Base-by-base conservation (phyloP, 2,888 invertebrate species). In the Rosalia funebris region DNA sequence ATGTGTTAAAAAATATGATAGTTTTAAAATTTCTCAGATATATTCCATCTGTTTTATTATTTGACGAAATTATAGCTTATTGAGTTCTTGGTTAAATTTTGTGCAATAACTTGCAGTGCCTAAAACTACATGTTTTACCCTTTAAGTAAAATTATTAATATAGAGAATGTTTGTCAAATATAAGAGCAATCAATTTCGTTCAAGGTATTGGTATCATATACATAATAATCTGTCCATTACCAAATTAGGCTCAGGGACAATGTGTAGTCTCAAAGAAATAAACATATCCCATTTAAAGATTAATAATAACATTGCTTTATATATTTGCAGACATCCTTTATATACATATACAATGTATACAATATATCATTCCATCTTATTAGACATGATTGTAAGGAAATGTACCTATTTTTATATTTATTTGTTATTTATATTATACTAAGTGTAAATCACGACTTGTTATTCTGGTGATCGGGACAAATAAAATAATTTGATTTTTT, bases 381-480 rank as follows among this genome's bases (percentile, higher is more conserved):
- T 47, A 61, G 57, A 58, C 44, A 50, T 63, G 53, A 59, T 58
- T 61, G 11, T 53, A 44, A 57, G 53, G 58, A 63, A 59, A 54
- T 63, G 57, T 65, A 66, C 61, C 63, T 66, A 66, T 60, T 50
- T 58, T 61, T 69, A 68, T 68, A 72, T 69, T 69, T 73, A 69
- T 72, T 73, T 71, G 67, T 69, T 69, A 68, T 68, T 66, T 70
- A 69, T 71, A 68, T 68, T 69, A 55, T 61, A 50, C 62, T 65
- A 62, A 65, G 65, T 71, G 70, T 74, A 68, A 68, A 72, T 68
- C 61, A 65, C 66, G 68, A 66, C 62, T 68, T 68, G 68, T 68
- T 68, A 71, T 70, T 69, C 66, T 73, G 74, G 75, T 74, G 73
- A 69, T 67, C 69, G 74, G 75, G 75, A 61, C 67, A 64, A 68